Conservation (phyloP, 2,888 invertebrate genomes). For the Lycia hirtaria region DNA sequence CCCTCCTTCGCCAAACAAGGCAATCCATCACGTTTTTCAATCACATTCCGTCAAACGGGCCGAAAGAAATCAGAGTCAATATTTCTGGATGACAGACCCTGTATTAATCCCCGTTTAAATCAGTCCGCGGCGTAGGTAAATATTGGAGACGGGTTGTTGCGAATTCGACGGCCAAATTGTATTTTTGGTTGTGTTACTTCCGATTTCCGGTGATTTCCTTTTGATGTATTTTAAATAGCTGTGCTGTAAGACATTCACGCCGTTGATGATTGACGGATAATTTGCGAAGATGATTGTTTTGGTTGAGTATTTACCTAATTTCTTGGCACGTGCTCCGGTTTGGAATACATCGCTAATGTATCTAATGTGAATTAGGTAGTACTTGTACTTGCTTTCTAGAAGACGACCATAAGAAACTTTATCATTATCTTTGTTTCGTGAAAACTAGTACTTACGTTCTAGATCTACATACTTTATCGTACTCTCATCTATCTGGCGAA, state of each 20-base stretch:
- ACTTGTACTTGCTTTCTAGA: too few relatives aligned
- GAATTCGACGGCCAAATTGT: constrained; percentile 42
- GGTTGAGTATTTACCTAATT: neutral
- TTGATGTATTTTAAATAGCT: constrained; percentile 22
- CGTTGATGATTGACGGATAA: neutral
- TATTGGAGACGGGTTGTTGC: constrained; percentile 42
- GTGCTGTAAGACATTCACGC: neutral
- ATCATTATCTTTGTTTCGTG: too few relatives aligned
- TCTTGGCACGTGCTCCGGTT: too few relatives aligned
- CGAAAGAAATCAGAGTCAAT: constrained; percentile 45
- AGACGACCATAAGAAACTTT: too few relatives aligned
- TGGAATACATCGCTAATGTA: too few relatives aligned
- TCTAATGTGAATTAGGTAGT: too few relatives aligned
- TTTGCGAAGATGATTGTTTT: neutral
- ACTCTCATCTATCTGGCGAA: too few relatives aligned
- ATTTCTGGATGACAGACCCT: constrained; percentile 40
- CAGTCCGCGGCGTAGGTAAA: constrained; percentile 41
- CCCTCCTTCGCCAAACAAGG: constrained; percentile 31
- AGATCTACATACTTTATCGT: too few relatives aligned
- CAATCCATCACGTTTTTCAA: constrained; percentile 42
- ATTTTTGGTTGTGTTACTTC: constrained; percentile 38
- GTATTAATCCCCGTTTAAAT: constrained; percentile 44
- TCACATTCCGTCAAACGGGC: constrained; percentile 41
- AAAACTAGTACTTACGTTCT: too few relatives aligned
- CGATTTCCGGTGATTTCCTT: constrained; percentile 30